phyloP scores from a whole-genome alignment of 2,113 vertebrate species.

The Rhombomys opimus region DNA sequence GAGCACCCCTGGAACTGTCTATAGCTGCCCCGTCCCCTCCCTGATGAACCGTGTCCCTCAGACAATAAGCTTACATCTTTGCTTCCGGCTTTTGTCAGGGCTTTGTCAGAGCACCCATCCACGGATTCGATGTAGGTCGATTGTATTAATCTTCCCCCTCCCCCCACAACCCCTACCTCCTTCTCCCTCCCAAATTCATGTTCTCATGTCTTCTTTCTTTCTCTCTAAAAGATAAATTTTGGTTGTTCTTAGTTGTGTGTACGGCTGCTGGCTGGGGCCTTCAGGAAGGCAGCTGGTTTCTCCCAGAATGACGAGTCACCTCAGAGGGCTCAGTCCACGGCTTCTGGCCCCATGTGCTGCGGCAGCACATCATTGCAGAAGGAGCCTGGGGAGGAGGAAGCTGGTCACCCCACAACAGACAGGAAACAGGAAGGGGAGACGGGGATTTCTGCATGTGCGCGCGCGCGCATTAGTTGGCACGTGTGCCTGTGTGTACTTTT shows the following conservation, averaged over 20 bases:
- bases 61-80: neutral
- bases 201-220: neutral
- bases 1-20: neutral
- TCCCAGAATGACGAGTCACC: neutral
- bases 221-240: neutral
- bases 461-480: neutral
- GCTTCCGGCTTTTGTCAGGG: neutral
- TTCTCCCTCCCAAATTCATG: neutral
- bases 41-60: neutral
- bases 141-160: neutral
- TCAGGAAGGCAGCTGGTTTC: neutral
- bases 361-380: neutral
- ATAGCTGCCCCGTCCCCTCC: neutral
- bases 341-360: too few species aligned
- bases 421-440: neutral
- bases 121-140: neutral
- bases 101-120: neutral
- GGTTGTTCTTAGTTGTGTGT: neutral
- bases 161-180: neutral
- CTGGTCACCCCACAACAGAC: too few species aligned
- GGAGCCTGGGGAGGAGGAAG: neutral
- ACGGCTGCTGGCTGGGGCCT: neutral
- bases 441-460: neutral
- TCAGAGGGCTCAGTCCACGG: neutral
- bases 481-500: too few species aligned